Base-by-base conservation (phyloP, 2,797 vertebrate genomes). In the Xenopus petersii region DNA sequence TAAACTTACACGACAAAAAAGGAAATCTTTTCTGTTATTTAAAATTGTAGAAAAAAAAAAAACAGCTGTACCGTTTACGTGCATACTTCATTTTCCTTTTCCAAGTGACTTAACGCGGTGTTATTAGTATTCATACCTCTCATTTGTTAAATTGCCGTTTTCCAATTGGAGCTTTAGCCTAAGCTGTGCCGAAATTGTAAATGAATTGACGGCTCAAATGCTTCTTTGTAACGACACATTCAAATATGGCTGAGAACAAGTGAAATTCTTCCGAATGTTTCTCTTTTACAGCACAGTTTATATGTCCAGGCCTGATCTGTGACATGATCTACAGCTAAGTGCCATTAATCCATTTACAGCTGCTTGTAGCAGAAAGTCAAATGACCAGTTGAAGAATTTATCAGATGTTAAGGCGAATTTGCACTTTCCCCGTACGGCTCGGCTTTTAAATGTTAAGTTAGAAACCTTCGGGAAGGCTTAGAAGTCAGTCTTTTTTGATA, bases 341-440 rank as follows among this genome's bases (percentile, higher is more conserved):
- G 71, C 79, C 74, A 75, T 84, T 88, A 88, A 88, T 87, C 80
- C 81, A 81, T 86, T 89, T 85, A 83, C 77, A 81, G 24, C 59
- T 42, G 1, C 76, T 81, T 67, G 66, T 68, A 80, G 64, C 75
- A 85, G 75, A 58, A 88, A 86, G 72, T 85, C 79, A 86, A 87
- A 85, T 84, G 86, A 77, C 80, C 71, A 62, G 12, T 73, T 79
- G 75, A 88, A 84, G 74, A 82, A 80, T 64, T 56, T 51, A 73
- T 75, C 15, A 0, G 77, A 83, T 2, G 5, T 81, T 68, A 71
- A 82, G 49, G 58, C 82, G 33, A 82, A 84, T 85, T 83, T 67
- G 64, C 81, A 21, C 79, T 80, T 79, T 70, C 55, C 36, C n/a
- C 81, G 63, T 71, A 33, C 79, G 82, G 42, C 70, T 81, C 77